phyloP scores from a whole-genome alignment of 2,797 vertebrate species.

The Enteromius mattozi region DNA sequence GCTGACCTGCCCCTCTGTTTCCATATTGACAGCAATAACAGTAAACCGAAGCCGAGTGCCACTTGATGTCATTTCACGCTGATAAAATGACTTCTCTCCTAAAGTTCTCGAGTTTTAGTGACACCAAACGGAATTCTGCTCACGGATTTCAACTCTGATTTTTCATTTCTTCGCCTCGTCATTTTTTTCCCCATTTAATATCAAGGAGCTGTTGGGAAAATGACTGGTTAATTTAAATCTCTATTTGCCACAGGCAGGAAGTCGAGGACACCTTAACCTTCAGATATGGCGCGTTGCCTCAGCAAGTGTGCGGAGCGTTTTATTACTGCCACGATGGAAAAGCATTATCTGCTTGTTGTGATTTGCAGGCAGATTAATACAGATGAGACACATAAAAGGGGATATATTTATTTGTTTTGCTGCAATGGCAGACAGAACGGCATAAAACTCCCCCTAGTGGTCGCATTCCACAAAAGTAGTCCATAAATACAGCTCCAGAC shows the following conservation, averaged over 20 bases:
- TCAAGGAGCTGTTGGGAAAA: constrained; percentile 32
- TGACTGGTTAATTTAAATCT: constrained; percentile 47
- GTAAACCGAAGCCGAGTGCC: constrained; percentile 13
- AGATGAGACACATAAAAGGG: constrained; percentile 31
- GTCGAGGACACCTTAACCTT: constrained; percentile 42
- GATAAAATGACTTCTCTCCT: constrained; percentile 10
- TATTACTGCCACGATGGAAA: constrained; percentile 40
- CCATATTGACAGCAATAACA: constrained; percentile 50
- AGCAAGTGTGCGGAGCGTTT: constrained; percentile 39
- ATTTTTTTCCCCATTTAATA: constrained; percentile 4
- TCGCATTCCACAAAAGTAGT: neutral
- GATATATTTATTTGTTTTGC: constrained; percentile 51
- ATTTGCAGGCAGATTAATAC: constrained; percentile 48
- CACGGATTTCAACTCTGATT: constrained; percentile 41
- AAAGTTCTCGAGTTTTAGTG: neutral
- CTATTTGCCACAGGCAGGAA: constrained; percentile 37
- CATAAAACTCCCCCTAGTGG: constrained; percentile 63
- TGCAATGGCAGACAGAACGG: constrained; percentile 23
- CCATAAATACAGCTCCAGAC: neutral
- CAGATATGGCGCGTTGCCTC: constrained; percentile 18
- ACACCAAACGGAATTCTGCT: constrained; percentile 17
- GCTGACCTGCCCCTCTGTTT: constrained; percentile 41
- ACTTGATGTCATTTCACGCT: neutral
- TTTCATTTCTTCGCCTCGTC: constrained; percentile 39
- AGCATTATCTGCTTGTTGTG: constrained; percentile 50